Conservation (phyloP, 2,113 vertebrate species). For the Calonectris borealis region DNA sequence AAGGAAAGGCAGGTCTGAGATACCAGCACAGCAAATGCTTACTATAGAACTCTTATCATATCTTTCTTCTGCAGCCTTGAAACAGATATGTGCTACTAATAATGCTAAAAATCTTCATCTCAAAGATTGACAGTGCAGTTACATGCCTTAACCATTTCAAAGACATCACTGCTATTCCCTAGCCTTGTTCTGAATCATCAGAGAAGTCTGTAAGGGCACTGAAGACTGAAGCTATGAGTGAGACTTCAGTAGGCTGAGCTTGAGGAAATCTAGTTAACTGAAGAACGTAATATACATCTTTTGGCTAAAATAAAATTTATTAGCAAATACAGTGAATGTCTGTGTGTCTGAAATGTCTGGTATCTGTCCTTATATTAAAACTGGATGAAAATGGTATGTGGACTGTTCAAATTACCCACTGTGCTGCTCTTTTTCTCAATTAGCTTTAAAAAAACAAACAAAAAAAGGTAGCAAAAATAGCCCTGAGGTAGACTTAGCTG, state of each 20-base stretch:
- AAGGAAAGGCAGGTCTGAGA: neutral
- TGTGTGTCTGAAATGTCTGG: neutral
- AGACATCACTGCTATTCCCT: neutral
- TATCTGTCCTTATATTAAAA: neutral
- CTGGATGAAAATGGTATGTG: neutral
- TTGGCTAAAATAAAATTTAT: neutral
- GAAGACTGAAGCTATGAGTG: neutral
- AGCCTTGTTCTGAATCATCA: neutral
- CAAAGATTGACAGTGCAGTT: neutral
- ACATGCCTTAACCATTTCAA: neutral
- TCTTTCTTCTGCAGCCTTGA: neutral
- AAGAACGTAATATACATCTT: neutral
- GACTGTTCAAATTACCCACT: neutral
- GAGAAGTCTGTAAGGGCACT: neutral
- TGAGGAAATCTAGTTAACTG: neutral
- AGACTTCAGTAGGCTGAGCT: neutral
- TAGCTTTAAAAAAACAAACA: neutral
- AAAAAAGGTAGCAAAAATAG: neutral
- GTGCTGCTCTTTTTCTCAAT: neutral
- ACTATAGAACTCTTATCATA: neutral
- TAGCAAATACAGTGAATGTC: neutral
- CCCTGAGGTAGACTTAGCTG: neutral
- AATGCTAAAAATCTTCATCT: neutral
- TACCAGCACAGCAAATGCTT: neutral
- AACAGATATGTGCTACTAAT: neutral